These are phyloP conservation scores for Drosophila mimetica DNA, from an alignment of 2,888 invertebrate species.

Conservation along the genomic window DNA sequence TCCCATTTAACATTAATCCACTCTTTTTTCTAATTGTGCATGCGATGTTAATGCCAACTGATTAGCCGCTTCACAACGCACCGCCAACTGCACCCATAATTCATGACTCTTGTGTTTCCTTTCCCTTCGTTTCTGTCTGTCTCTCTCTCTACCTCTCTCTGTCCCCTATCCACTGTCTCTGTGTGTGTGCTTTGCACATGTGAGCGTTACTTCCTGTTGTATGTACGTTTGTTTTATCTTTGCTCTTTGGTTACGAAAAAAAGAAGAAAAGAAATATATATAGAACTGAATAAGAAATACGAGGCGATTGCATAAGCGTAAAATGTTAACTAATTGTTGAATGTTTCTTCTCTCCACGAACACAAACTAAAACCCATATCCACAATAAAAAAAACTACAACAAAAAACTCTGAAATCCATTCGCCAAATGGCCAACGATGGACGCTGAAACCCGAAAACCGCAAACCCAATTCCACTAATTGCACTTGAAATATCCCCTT, in stretches of 20 bases:
- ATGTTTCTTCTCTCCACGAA: conserved; percentile 56
- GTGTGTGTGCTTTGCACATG: conserved; percentile 23
- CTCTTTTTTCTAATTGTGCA: conserved; percentile 44
- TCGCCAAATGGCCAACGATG: conserved; percentile 56
- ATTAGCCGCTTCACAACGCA: conserved; percentile 62
- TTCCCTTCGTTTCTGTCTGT: conserved; percentile 27
- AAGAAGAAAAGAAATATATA: conserved; percentile 19
- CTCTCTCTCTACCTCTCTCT: conserved; percentile 5
- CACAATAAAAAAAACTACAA: conserved; percentile 31
- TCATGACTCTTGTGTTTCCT: conserved; percentile 35
- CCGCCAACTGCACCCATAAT: conserved; percentile 58
- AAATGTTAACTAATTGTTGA: conserved; percentile 69
- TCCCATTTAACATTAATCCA: conserved; percentile 11
- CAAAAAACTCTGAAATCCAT: conserved; percentile 29
- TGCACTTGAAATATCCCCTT: conserved; percentile 80
- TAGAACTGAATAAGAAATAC: conserved; percentile 28
- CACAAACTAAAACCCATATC: conserved; percentile 40
- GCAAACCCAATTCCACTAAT: conserved; percentile 79
- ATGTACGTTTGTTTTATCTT: conserved; percentile 47
- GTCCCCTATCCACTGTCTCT: neutral
- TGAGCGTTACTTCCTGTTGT: conserved; percentile 21
- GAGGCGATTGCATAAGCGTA: conserved; percentile 20
- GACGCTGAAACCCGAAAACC: conserved; percentile 48
- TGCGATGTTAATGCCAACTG: conserved; percentile 49
- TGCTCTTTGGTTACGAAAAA: conserved; percentile 51